Conservation (phyloP, 2,797 vertebrate species). For the Acipenser oxyrinchus region DNA sequence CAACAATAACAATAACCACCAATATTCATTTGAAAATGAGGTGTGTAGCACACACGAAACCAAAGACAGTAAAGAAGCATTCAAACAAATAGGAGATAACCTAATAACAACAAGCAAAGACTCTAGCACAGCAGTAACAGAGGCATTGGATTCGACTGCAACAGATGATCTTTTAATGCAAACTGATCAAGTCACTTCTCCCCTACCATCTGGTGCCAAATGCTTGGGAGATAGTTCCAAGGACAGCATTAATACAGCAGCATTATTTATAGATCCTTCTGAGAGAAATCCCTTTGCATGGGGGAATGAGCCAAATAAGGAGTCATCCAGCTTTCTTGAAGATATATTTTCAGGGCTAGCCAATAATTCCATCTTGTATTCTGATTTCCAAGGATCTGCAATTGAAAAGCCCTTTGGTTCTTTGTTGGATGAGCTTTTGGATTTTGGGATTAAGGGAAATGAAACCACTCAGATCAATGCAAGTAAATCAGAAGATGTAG, state of each 20-base stretch:
- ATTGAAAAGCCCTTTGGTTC: constrained; percentile 28
- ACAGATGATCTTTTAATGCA: constrained; percentile 41
- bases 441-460: constrained; percentile 46
- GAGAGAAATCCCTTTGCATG: constrained; percentile 24
- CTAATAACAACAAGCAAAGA: no score
- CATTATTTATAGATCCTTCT: constrained; percentile 29
- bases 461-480: constrained; percentile 14
- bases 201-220: constrained; percentile 52
- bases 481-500: constrained; percentile 9
- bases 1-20: constrained; percentile 59
- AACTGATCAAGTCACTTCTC: constrained; percentile 45
- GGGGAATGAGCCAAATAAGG: constrained; percentile 31
- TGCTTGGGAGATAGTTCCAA: constrained; percentile 33
- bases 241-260: constrained; percentile 17
- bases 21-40: constrained; percentile 24
- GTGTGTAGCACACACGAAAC: constrained; percentile 18
- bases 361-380: constrained; percentile 40
- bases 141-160: constrained; percentile 38
- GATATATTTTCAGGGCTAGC: constrained; percentile 57
- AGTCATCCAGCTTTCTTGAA: constrained; percentile 53
- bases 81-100: background rate
- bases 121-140: no score
- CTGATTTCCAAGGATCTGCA: constrained; percentile 35
- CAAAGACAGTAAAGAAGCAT: background rate
- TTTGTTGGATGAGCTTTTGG: constrained; percentile 53